Evolutionary conservation across 2,888 invertebrate species (phyloP).

Genomic region (Drosophila pegasa): DNA sequence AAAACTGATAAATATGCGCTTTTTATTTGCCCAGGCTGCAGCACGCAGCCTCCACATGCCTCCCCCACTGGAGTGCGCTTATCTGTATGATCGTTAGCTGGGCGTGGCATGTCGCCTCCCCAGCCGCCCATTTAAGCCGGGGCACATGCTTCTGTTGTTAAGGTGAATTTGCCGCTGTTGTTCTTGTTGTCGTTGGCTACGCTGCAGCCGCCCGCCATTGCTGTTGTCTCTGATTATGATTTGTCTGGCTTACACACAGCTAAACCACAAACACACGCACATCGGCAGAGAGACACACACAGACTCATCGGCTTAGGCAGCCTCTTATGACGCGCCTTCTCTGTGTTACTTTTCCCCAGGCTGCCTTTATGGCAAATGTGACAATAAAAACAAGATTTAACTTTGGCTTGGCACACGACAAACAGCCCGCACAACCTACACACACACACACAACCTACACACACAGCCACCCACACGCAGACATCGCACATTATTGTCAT

Average conservation of each 20-base stretch:
- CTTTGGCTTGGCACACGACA: slow-evolving; percentile 63
- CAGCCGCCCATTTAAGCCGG: slow-evolving; percentile 20
- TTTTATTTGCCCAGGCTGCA: slow-evolving; percentile 49
- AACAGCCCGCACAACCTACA: slow-evolving; percentile 30
- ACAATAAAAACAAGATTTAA: slow-evolving; percentile 79
- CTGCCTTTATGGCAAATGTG: slow-evolving; percentile 75
- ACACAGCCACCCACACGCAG: slow-evolving; percentile 3
- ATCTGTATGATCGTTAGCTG: slow-evolving; percentile 31
- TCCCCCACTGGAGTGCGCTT: neutral
- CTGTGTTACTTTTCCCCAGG: slow-evolving; percentile 45
- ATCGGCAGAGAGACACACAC: slow-evolving; percentile 6
- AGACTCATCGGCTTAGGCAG: slow-evolving; percentile 52
- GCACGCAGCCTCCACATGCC: slow-evolving; percentile 20
- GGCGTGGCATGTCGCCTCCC: slow-evolving; percentile 41
- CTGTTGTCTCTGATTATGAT: slow-evolving; percentile 73
- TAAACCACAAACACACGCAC: slow-evolving; percentile 9
- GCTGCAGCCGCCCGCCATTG: slow-evolving; percentile 28
- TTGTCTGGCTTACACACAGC: slow-evolving; percentile 68
- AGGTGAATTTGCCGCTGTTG: slow-evolving; percentile 50
- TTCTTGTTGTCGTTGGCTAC: slow-evolving; percentile 34
- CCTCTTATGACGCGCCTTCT: slow-evolving; percentile 61
- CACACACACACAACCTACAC: slow-evolving; percentile 22
- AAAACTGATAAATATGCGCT: slow-evolving; percentile 65
- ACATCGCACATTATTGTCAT: slow-evolving; percentile 72
- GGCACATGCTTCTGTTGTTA: slow-evolving; percentile 57